Conservation (phyloP, 2,888 invertebrate genomes). For the Phyllotreta striolata region DNA sequence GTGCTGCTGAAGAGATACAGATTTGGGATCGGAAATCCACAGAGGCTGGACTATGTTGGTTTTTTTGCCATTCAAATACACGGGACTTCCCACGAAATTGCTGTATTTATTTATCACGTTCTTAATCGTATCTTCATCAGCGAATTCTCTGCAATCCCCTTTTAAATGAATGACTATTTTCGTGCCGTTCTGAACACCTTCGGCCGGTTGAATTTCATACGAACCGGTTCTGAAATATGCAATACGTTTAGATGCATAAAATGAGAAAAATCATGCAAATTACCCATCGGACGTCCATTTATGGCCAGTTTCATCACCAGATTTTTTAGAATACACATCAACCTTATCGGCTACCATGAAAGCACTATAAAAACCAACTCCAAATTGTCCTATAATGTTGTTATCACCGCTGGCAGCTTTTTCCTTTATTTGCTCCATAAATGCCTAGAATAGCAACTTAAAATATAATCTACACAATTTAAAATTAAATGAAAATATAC, state of each 20-base stretch:
- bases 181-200: slow-evolving; percentile 86
- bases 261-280: slow-evolving; percentile 9
- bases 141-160: slow-evolving; percentile 86
- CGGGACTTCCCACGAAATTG: slow-evolving; percentile 95
- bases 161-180: slow-evolving; percentile 93
- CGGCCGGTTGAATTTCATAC: slow-evolving; percentile 88
- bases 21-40: slow-evolving; percentile 93
- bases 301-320: slow-evolving; percentile 74
- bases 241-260: slow-evolving; percentile 2
- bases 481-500: slow-evolving; percentile 54
- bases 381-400: slow-evolving; percentile 96
- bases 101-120: slow-evolving; percentile 94
- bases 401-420: slow-evolving; percentile 68
- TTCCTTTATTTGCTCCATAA: slow-evolving; percentile 82
- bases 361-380: slow-evolving; percentile 97
- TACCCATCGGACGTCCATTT: slow-evolving; percentile 94
- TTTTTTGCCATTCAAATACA: slow-evolving; percentile 87
- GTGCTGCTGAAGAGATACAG: slow-evolving; percentile 85
- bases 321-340: slow-evolving; percentile 87
- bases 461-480: background rate
- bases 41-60: slow-evolving; percentile 90
- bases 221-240: slow-evolving; percentile 73
- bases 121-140: slow-evolving; percentile 85
- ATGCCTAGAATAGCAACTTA: slow-evolving; percentile 76
- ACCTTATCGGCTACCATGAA: slow-evolving; percentile 98